Evolutionary conservation across 2,113 vertebrate genomes (phyloP).

Genomic region (Smithornis capensis): DNA sequence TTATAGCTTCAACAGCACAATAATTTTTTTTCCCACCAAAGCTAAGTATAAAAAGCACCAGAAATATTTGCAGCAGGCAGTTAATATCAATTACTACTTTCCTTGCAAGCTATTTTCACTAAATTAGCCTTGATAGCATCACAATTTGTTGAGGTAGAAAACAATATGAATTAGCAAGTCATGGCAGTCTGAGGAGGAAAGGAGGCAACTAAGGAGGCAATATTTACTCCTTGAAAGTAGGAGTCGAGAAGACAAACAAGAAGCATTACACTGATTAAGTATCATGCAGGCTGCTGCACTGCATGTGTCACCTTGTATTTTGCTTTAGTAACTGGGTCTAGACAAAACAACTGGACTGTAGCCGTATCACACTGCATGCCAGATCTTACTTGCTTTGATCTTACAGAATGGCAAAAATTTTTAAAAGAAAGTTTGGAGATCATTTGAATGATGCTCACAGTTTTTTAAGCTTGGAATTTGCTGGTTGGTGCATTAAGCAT

Average conservation of each 20-base stretch:
- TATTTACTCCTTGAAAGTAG: background rate
- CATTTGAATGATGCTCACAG: background rate
- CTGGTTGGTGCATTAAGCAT: slow-evolving; percentile 58
- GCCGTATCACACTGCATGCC: background rate
- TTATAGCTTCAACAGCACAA: background rate
- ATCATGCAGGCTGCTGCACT: background rate
- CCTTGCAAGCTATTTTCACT: background rate
- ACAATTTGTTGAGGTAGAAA: background rate
- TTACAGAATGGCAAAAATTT: background rate
- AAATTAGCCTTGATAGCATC: background rate
- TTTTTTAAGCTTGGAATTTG: slow-evolving; percentile 60
- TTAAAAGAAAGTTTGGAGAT: slow-evolving; percentile 22
- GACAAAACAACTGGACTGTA: slow-evolving; percentile 30
- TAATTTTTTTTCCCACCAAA: background rate
- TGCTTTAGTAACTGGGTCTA: slow-evolving; percentile 9
- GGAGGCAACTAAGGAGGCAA: background rate
- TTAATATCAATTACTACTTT: background rate
- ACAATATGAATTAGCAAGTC: background rate
- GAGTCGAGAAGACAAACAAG: background rate
- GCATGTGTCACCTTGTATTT: background rate
- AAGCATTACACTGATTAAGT: background rate
- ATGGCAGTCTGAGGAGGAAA: background rate
- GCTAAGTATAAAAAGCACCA: background rate
- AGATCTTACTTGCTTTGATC: slow-evolving; percentile 19
- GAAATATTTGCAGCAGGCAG: background rate